A percentile compares a stretch with the other conserved stretches of the same genome.
Conservation (phyloP, 2,113 vertebrate species). For the Pseudorectes ferrugineus region DNA sequence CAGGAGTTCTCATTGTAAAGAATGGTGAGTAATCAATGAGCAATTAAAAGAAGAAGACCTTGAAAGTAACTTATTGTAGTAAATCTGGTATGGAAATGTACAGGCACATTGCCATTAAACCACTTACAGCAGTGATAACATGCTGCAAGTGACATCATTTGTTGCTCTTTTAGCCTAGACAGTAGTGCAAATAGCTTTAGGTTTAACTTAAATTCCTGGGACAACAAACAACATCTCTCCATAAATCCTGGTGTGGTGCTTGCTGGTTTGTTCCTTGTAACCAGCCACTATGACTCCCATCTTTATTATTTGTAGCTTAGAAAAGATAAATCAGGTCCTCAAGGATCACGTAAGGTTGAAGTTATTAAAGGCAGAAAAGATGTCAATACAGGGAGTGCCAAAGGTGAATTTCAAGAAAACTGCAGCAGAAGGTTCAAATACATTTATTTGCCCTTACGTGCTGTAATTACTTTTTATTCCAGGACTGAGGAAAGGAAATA, state of each 20-base stretch:
- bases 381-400: not conserved
- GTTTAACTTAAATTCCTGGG: not conserved
- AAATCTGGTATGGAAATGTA: not conserved
- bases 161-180: not conserved
- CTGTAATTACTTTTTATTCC: not conserved
- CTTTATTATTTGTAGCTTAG: not conserved
- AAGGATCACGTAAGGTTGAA: not conserved
- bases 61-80: not conserved
- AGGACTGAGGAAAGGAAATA: not conserved
- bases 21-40: constrained; percentile 13
- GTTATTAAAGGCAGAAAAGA: not conserved
- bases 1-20: not conserved
- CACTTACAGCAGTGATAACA: not conserved
- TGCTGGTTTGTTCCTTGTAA: not conserved
- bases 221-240: not conserved
- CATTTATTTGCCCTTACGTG: not conserved
- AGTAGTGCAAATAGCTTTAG: not conserved
- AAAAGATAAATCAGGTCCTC: not conserved
- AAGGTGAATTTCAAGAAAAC: not conserved
- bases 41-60: constrained; percentile 12
- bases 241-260: not conserved
- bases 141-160: not conserved
- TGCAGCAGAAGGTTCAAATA: not conserved
- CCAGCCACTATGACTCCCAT: not conserved
- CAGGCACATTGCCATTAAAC: not conserved